Conservation (phyloP, 2,797 vertebrate genomes). For the Babyrousa celebensis region DNA sequence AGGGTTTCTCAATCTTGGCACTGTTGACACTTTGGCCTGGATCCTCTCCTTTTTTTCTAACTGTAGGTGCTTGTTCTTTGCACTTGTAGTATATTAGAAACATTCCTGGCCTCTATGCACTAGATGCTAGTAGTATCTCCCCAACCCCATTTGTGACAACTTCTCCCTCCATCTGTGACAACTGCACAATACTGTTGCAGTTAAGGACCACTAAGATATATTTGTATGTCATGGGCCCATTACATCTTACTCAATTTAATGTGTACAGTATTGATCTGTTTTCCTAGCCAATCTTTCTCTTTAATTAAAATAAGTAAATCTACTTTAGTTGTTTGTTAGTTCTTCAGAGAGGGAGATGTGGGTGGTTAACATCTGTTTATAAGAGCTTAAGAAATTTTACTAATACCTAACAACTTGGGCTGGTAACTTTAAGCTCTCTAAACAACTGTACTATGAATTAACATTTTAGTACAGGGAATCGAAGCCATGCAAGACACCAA, state of each 20-base stretch:
- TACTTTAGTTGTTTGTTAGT: conserved; percentile 27
- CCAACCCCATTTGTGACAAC: too few species aligned
- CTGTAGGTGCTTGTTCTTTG: neutral
- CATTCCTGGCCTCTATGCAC: neutral
- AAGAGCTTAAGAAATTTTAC: neutral
- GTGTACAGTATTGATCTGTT: neutral
- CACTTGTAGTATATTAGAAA: neutral
- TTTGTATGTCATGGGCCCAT: neutral
- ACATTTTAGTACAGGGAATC: conserved; percentile 13
- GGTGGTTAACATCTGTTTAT: neutral
- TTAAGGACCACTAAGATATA: neutral
- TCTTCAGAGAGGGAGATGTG: neutral
- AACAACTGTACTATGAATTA: conserved; percentile 1
- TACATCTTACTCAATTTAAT: neutral
- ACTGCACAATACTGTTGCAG: neutral
- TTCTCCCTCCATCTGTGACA: neutral
- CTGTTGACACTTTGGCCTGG: neutral
- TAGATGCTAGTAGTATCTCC: neutral
- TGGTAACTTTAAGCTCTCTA: conserved; percentile 43
- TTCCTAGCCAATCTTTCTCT: conserved; percentile 24
- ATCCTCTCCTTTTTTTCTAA: neutral
- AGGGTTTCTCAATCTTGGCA: neutral
- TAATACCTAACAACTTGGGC: neutral
- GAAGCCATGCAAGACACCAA: neutral
- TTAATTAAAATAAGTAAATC: conserved; percentile 9